phyloP scores from a whole-genome alignment of 2,797 vertebrate genomes.

The Rhincodon typus region DNA sequence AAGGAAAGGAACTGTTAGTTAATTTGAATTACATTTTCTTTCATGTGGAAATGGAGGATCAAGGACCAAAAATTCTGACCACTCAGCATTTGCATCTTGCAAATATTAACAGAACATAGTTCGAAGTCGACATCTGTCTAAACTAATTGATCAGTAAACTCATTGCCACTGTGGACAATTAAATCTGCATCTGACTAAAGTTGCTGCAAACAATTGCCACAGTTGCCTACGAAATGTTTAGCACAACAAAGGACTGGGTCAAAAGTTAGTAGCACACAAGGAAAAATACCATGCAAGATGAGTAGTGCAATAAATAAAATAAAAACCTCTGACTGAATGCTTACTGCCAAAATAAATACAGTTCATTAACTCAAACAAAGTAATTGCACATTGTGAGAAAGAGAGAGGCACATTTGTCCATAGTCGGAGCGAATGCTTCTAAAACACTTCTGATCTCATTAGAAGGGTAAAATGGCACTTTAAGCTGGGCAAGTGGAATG shows the following conservation, averaged over 20 bases:
- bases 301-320: too few species aligned
- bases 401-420: background rate
- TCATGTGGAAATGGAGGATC: background rate
- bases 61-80: background rate
- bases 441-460: background rate
- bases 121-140: too few species aligned
- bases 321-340: too few species aligned
- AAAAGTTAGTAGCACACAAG: too few species aligned
- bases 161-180: background rate
- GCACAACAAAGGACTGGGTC: too few species aligned
- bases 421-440: background rate
- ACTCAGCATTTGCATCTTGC: background rate
- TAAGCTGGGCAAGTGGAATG: background rate
- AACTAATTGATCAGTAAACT: background rate
- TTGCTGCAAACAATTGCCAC: background rate
- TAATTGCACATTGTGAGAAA: too few species aligned
- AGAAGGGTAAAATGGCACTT: too few species aligned
- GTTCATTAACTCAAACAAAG: too few species aligned
- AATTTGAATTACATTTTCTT: background rate
- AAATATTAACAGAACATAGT: slow-evolving; percentile 13
- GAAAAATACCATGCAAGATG: too few species aligned
- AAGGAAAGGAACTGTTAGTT: background rate
- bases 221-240: too few species aligned
- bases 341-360: too few species aligned
- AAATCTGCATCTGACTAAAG: background rate